phyloP scores from a whole-genome alignment of 2,797 vertebrate species.

The Dallia pectoralis region DNA sequence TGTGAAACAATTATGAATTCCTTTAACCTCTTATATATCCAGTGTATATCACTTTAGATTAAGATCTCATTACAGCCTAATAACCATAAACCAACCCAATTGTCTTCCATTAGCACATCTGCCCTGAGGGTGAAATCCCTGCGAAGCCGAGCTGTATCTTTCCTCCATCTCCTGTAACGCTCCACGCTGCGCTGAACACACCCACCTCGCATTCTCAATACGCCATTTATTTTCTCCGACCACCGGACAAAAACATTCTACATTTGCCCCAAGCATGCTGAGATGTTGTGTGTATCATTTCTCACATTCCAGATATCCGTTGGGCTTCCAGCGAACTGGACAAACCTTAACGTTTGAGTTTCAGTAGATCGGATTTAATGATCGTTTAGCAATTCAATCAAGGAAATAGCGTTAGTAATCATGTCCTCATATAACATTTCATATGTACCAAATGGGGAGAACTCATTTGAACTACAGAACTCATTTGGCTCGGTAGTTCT shows the following conservation, averaged over 20 bases:
- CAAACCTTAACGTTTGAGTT: no score
- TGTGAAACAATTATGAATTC: neutral
- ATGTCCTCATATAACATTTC: neutral
- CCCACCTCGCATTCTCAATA: neutral
- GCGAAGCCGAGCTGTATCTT: neutral
- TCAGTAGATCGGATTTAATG: no score
- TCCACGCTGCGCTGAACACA: neutral
- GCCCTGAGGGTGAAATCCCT: neutral
- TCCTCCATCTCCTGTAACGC: neutral
- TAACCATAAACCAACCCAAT: conserved; percentile 36
- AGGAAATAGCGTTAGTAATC: no score
- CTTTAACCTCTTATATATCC: conserved; percentile 3
- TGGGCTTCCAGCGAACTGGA: no score
- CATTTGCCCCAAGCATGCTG: no score
- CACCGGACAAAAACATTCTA: no score
- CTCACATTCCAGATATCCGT: no score
- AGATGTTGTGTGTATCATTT: no score
- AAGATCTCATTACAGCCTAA: conserved; percentile 39
- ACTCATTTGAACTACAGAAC: neutral
- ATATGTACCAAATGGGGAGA: neutral
- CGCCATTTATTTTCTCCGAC: neutral
- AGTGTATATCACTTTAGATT: neutral
- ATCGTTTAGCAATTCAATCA: no score
- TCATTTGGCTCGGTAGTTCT: neutral
- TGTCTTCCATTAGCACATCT: conserved; percentile 3